These are phyloP conservation scores for Erpobdella octoculata DNA, from an alignment of 2,888 invertebrate genomes.

Conservation along the genomic window DNA sequence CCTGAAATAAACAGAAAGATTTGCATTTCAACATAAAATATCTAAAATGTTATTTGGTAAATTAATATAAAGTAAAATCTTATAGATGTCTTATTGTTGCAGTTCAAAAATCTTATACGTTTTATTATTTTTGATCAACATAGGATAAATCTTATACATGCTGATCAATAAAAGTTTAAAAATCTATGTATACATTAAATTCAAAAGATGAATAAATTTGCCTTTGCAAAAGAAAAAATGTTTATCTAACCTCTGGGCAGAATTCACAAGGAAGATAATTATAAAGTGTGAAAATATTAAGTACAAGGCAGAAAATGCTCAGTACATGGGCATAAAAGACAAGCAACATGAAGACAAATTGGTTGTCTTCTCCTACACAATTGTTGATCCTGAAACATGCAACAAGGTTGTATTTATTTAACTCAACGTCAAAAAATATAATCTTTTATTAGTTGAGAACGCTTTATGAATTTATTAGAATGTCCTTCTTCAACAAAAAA, in stretches of 20 bases:
- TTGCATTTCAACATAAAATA: not conserved
- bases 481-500: too few relatives aligned
- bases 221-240: not conserved
- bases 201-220: too few relatives aligned
- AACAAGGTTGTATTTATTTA: too few relatives aligned
- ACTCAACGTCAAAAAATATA: not conserved
- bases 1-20: not conserved
- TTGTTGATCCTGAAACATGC: constrained; percentile 52
- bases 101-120: too few relatives aligned
- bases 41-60: not conserved
- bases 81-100: not conserved
- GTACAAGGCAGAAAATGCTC: constrained; percentile 40
- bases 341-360: constrained; percentile 47
- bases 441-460: not conserved
- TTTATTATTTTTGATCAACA: too few relatives aligned
- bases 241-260: constrained; percentile 42
- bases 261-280: constrained; percentile 42
- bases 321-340: constrained; percentile 61
- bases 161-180: too few relatives aligned
- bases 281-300: constrained; percentile 44
- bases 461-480: not conserved
- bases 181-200: too few relatives aligned
- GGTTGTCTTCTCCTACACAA: constrained; percentile 52
- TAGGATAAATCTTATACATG: too few relatives aligned
- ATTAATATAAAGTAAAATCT: not conserved